Evolutionary conservation across 2,888 invertebrate genomes (phyloP), one percentile per base, ranked within the genome.

Genomic region (Anodontia alba): DNA sequence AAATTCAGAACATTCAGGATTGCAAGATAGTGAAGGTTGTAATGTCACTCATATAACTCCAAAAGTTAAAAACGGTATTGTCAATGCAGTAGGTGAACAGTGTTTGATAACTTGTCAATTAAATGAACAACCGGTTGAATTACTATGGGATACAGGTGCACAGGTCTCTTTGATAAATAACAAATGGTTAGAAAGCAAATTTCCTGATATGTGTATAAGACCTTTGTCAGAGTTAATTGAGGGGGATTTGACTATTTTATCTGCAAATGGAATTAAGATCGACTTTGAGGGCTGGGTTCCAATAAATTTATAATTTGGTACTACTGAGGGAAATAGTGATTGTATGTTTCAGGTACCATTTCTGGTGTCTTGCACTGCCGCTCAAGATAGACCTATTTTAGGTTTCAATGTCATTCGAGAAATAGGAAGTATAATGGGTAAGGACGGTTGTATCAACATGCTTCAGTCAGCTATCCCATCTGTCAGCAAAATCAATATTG

Each of bases 131-230:
- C 26, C n/a, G 1, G 31, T 38, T 29, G 51, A 70, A 33, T 23
- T 73, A 20, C 23, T 78, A 15, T 82, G 82, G 76, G 76, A 79
- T 66, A 82, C 78, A 17, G 82, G 82, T 1, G 82, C 76, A 8
- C 78, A 82, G 42, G 78, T 82, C 29, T 82, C 76, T 1, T 20
- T 82, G 8, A 29, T 78, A 5, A 29, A 36, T 54, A 38, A n/a
- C n/a, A n/a, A n/a, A n/a, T n/a, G n/a, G n/a, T n/a, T n/a, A n/a
- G n/a, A n/a, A n/a, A n/a, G n/a, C 17, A 26, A 73, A 17, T 75
- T 75, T 12, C 66, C 70, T 3, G 0, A 43, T 43, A 23, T 57
- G 5, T 7, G 8, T 54, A 15, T 73, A 8, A 46, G 43, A 54
- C 67, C 78, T 15, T 23, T 68, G 7, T 29, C 33, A 17, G 68